Percentiles rank a stretch among this genome's conserved stretches.
phyloP scores from a whole-genome alignment of 2,888 invertebrate genomes.

The Malthinus flaveolus region DNA sequence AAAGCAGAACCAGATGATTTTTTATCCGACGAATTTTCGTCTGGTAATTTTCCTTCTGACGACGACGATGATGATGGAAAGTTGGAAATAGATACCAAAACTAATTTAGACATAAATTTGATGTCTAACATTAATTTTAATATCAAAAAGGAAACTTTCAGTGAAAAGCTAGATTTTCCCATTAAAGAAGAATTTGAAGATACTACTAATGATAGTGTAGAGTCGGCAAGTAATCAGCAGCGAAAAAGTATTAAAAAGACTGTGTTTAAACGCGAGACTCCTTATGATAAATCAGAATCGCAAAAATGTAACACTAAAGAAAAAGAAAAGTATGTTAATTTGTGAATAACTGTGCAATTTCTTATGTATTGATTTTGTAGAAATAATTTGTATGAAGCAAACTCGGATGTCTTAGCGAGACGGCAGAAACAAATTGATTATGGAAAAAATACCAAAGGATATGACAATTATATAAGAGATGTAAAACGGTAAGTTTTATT shows the following conservation, averaged over 20 bases:
- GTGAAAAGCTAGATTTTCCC: neutral
- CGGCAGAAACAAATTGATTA: constrained; percentile 94
- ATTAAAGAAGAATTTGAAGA: constrained; percentile 26
- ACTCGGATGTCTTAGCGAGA: constrained; percentile 70
- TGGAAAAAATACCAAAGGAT: constrained; percentile 90
- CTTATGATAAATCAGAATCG: constrained; percentile 10
- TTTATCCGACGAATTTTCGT: too few species aligned
- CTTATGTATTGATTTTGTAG: neutral
- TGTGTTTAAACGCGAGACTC: constrained; percentile 23
- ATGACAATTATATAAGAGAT: constrained; percentile 70
- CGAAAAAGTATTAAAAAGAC: constrained; percentile 25
- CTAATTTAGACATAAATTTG: too few species aligned
- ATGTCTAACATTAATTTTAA: constrained; percentile 11
- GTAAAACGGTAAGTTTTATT: constrained; percentile 69
- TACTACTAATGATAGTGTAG: constrained; percentile 17
- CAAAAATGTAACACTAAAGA: too few species aligned
- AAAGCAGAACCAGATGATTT: too few species aligned
- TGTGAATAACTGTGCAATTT: neutral
- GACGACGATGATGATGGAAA: too few species aligned
- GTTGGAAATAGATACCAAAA: too few species aligned
- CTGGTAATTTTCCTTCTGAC: too few species aligned
- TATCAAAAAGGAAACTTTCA: constrained; percentile 13
- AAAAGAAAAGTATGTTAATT: neutral
- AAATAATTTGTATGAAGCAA: constrained; percentile 62
- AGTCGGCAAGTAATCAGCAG: constrained; percentile 19